Evolutionary conservation across 64 coral and sea anemone genomes (phyloP), one percentile per base, ranked within the genome.

Genomic region (Montipora cactus): DNA sequence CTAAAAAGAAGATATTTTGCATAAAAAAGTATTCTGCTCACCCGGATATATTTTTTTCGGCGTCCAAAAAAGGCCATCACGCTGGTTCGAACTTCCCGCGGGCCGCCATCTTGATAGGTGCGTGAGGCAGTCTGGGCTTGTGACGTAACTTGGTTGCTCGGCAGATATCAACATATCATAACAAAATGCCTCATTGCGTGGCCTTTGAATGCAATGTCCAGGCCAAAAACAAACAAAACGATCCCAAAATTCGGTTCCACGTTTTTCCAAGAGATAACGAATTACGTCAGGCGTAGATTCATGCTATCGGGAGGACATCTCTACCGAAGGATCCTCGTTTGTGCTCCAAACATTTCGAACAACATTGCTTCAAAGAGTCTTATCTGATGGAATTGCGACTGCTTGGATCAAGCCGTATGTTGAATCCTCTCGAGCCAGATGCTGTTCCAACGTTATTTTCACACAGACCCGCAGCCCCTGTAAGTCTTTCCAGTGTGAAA

Each of bases 311-410:
- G 20, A 74, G 90, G 23, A 83, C 79, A 11, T 73, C 68, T 10
- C 46, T 93, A 8, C 91, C 91, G 2, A 77, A 84, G 66, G 25
- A 84, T 70, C 61, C 83, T 18, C 45, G 81, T 25, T 20, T 93
- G 44, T 93, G 91, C 21, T 80, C 75, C 5, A 48, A 87, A 8
- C 91, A 93, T 44, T 93, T 93, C 37, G 82, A 79, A 70, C 47
- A 5, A 8, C 47, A 58, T 20, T 81, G 74, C 64, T 88, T 93
- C 66, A 62, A 93, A 44, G 82, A 79, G 1, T 4, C 53, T 15
- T 44, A 70, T 7, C 61, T 46, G 18, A 50, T 93, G 46, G 37
- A 61, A 51, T 72, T 49, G 5, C 8, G 79, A 59, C n/a, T 93
- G 23, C 10, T 93, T 19, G 83, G 91, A 53, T 28, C 69, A n/a